A percentile compares a stretch with the other conserved stretches of the same genome.
Evolutionary conservation across 2,113 vertebrate genomes (phyloP).

Genomic region (Nansenia antarctica): DNA sequence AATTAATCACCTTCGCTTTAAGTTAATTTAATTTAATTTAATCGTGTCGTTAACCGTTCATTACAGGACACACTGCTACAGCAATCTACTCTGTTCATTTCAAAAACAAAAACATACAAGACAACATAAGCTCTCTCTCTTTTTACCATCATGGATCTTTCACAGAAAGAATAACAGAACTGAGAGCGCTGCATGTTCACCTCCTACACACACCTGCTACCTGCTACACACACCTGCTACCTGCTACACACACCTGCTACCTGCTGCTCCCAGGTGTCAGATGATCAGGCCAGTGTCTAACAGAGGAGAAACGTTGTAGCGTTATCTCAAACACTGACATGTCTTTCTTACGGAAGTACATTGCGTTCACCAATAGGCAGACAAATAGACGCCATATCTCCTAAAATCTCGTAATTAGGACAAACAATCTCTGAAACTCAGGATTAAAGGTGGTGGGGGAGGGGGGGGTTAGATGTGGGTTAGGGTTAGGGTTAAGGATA

Average conservation of each 20-base stretch:
- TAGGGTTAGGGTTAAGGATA: no score
- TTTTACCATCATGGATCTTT: conserved; percentile 68
- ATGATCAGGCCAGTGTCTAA: conserved; percentile 12
- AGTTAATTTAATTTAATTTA: conserved; percentile 36
- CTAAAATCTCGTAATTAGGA: no score
- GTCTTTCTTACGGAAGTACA: neutral
- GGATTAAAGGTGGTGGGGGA: no score
- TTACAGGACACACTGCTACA: neutral
- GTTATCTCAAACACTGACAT: conserved; percentile 12
- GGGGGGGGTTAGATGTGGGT: no score
- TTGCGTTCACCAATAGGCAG: no score
- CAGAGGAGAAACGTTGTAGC: no score
- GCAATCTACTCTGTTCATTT: neutral
- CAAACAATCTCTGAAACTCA: no score
- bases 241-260: neutral
- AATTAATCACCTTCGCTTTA: conserved; percentile 8
- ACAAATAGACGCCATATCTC: no score
- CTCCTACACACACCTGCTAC: neutral
- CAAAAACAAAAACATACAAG: conserved; percentile 32
- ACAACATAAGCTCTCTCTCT: conserved; percentile 18
- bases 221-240: neutral
- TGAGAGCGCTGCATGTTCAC: no score
- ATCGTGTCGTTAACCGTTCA: conserved; percentile 1
- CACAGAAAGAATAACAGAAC: conserved; percentile 71
- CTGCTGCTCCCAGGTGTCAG: neutral